Conservation (phyloP, 1,140 invertebrate species). For the Gryllus bimaculatus region DNA sequence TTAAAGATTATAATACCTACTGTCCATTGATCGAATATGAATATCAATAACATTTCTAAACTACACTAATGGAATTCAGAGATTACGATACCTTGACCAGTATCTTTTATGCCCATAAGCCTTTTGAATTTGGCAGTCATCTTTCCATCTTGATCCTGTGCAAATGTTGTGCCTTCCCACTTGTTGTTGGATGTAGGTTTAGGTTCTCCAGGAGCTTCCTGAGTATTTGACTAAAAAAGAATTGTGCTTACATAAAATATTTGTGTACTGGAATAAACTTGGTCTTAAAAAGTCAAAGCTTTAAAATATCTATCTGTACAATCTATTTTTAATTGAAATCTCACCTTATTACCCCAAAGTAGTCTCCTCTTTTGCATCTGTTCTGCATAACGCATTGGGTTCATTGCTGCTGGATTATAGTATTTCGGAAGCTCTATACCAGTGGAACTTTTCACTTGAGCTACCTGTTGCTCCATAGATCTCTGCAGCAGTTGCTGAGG, state of each 20-base stretch:
- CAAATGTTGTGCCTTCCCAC: constrained; percentile 76
- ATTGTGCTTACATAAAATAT: not conserved
- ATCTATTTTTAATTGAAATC: not conserved
- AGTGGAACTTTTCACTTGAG: constrained; percentile 17
- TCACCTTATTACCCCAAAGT: constrained; percentile 70
- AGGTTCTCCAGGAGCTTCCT: not conserved
- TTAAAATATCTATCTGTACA: no score
- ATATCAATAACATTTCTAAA: not conserved
- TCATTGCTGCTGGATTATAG: constrained; percentile 71
- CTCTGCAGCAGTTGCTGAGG: constrained; percentile 18
- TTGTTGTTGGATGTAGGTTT: constrained; percentile 43
- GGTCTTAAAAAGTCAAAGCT: not conserved
- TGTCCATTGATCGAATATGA: no score
- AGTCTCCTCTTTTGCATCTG: constrained; percentile 83
- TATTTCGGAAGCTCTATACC: constrained; percentile 36
- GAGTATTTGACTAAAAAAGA: constrained; percentile 5
- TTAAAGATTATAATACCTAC: no score
- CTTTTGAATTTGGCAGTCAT: constrained; percentile 90
- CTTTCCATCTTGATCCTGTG: constrained; percentile 80
- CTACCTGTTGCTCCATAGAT: constrained; percentile 15
- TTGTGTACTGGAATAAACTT: not conserved
- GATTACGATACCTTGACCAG: constrained; percentile 25
- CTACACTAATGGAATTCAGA: not conserved
- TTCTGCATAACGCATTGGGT: constrained; percentile 75
- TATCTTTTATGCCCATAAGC: constrained; percentile 85